Evolutionary conservation across 2,113 vertebrate species (phyloP).

Genomic region (Dermatemys mawii): DNA sequence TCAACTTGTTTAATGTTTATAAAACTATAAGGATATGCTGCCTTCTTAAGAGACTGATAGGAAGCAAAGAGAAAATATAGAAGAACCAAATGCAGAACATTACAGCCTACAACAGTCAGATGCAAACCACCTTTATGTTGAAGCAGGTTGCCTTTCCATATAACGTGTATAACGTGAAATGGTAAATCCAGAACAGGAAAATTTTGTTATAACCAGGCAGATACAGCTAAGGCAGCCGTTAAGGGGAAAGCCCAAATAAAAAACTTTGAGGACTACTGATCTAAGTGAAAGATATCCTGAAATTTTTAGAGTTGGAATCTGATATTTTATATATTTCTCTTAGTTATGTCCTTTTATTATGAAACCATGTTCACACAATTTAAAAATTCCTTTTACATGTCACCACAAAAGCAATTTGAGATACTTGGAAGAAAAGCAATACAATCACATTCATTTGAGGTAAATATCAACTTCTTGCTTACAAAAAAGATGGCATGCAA

Average conservation of each 20-base stretch:
- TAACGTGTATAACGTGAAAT: neutral
- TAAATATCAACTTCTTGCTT: neutral
- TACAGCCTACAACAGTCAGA: neutral
- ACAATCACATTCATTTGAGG: neutral
- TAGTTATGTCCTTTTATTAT: neutral
- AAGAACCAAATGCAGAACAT: neutral
- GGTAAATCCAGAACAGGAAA: neutral
- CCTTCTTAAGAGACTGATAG: neutral
- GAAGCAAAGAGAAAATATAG: neutral
- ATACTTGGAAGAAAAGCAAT: neutral
- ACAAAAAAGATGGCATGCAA: neutral
- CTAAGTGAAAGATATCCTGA: neutral
- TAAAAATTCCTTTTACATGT: neutral
- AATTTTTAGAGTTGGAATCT: neutral
- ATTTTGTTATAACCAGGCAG: neutral
- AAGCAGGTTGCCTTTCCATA: neutral
- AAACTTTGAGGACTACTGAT: neutral
- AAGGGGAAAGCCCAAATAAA: neutral
- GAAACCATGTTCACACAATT: neutral
- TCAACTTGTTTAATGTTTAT: neutral
- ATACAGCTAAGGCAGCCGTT: neutral
- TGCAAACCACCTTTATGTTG: fast-evolving
- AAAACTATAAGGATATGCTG: neutral
- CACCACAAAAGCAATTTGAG: neutral
- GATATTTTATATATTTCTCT: neutral